Percentiles rank a stretch among this genome's conserved stretches.
These are phyloP conservation scores for Hemithea aestivaria DNA, from an alignment of 2,888 invertebrate species.

Conservation along the genomic window DNA sequence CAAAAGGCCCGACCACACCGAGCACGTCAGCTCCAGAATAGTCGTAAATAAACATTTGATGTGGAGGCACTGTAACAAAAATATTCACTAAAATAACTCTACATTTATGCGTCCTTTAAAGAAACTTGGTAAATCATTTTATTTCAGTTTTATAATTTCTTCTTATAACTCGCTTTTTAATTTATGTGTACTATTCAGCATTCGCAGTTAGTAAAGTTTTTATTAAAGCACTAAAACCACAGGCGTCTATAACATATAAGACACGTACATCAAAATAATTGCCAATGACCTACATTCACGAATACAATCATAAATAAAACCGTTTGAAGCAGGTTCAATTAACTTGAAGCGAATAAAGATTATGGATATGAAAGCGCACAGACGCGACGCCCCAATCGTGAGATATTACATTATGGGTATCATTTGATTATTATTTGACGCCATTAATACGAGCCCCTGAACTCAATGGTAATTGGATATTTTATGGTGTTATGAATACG, in stretches of 20 bases:
- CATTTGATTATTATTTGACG: slow-evolving; percentile 56
- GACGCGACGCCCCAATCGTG: slow-evolving; percentile 19
- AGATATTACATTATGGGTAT: slow-evolving; percentile 36
- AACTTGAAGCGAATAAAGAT: slow-evolving; percentile 17
- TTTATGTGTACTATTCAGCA: slow-evolving; percentile 5
- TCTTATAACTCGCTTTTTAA: slow-evolving; percentile 15
- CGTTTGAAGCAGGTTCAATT: slow-evolving; percentile 16
- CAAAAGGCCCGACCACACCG: slow-evolving; percentile 88
- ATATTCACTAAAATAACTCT: slow-evolving; percentile 15
- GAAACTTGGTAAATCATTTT: slow-evolving; percentile 20
- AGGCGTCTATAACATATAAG: neutral
- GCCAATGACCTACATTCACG: too few relatives aligned
- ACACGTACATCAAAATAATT: too few relatives aligned
- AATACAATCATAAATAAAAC: slow-evolving; percentile 6
- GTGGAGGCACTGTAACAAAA: slow-evolving; percentile 89
- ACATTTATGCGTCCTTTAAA: slow-evolving; percentile 17
- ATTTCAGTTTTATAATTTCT: slow-evolving; percentile 14
- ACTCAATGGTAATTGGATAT: slow-evolving; percentile 53
- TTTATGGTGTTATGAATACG: slow-evolving; percentile 57
- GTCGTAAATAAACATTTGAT: slow-evolving; percentile 90
- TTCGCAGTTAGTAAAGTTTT: too few relatives aligned
- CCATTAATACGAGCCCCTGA: slow-evolving; percentile 43
- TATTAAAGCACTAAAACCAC: slow-evolving; percentile 3
- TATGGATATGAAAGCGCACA: slow-evolving; percentile 18
- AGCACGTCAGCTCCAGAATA: slow-evolving; percentile 90